A percentile compares a stretch with the other conserved stretches of the same genome.
Conservation (phyloP, 2,113 vertebrate genomes). For the Lanius ludovicianus region DNA sequence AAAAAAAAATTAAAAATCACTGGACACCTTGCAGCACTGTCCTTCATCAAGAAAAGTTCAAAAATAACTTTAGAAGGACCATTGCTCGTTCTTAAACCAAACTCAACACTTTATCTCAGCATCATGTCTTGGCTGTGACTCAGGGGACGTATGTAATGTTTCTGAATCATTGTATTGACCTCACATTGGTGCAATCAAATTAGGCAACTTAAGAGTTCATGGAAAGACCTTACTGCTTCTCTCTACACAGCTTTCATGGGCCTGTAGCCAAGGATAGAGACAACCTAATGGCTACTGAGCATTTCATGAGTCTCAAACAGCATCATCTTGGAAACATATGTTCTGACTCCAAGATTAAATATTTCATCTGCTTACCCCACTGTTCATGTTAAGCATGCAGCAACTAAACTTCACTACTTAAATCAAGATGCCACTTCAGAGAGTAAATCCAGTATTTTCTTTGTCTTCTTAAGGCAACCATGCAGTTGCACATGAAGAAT, state of each 20-base stretch:
- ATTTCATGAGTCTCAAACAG: not conserved
- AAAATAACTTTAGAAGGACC: not conserved
- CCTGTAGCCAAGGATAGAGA: not conserved
- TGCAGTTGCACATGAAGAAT: accelerated
- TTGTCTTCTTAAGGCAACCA: not conserved
- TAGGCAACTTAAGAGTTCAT: not conserved
- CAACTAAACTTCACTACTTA: not conserved
- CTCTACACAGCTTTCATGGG: not conserved
- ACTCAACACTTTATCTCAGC: not conserved
- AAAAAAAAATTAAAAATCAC: not conserved
- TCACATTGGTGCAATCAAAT: not conserved
- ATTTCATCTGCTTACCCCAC: not conserved
- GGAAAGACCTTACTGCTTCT: not conserved
- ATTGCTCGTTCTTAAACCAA: not conserved
- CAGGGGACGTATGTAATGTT: not conserved
- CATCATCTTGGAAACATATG: not conserved
- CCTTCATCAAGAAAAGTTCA: not conserved
- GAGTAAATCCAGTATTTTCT: not conserved
- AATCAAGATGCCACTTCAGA: not conserved
- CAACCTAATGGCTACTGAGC: not conserved
- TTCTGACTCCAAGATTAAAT: not conserved
- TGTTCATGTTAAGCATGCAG: not conserved
- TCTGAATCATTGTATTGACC: not conserved
- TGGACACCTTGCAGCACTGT: not conserved
- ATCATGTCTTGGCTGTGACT: not conserved